A percentile compares a stretch with the other conserved stretches of the same genome.
Conservation (phyloP, 1,140 invertebrate species). For the Oncopodura yosiiana region DNA sequence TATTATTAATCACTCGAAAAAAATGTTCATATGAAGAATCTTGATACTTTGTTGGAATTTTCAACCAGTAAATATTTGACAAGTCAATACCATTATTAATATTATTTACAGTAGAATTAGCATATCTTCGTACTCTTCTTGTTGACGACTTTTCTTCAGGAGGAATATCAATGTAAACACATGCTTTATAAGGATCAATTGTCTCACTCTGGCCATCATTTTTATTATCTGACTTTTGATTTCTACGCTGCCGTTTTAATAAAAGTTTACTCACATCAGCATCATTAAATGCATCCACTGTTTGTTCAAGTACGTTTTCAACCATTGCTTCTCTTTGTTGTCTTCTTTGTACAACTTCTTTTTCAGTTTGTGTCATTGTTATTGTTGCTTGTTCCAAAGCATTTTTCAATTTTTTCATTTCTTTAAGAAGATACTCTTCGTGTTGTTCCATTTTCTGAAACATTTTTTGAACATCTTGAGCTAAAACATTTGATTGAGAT, state of each 20-base stretch:
- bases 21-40: neutral
- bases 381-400: neutral
- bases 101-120: neutral
- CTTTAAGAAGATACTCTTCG: slow-evolving; percentile 2
- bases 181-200: slow-evolving; percentile 17
- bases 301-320: neutral
- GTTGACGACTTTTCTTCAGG: too few relatives aligned
- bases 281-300: too few relatives aligned
- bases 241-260: too few relatives aligned
- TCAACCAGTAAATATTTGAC: neutral
- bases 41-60: neutral
- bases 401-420: slow-evolving; percentile 9
- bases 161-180: slow-evolving; percentile 11
- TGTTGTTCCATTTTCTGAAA: neutral
- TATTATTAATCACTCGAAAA: neutral
- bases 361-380: neutral
- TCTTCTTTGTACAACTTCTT: neutral
- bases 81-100: neutral
- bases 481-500: neutral
- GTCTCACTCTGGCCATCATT: too few relatives aligned
- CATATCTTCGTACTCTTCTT: too few relatives aligned
- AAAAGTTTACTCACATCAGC: too few relatives aligned
- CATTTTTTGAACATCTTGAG: neutral
- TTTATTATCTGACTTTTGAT: too few relatives aligned
- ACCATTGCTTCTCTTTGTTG: neutral